These are phyloP conservation scores for Platorchestia sp. DNA, from an alignment of 1,140 invertebrate species.

Conservation along the genomic window DNA sequence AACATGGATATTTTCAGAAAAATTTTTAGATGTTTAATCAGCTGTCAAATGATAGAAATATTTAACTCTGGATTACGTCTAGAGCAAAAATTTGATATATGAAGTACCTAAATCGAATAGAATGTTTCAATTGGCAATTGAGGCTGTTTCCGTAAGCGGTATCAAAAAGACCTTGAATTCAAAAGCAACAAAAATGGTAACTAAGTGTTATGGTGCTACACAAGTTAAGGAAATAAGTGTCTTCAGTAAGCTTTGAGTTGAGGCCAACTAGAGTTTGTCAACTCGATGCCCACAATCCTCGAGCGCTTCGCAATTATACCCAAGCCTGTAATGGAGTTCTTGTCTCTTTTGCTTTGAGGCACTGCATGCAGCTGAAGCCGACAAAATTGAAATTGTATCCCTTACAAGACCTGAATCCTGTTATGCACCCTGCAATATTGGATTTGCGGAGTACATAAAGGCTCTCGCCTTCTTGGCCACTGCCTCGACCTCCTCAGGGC, in stretches of 20 bases:
- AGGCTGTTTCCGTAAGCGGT: no score
- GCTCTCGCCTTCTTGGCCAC: neutral
- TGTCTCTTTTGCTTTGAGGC: conserved; percentile 20
- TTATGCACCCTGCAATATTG: conserved; percentile 41
- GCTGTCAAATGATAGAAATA: no score
- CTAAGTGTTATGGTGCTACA: neutral
- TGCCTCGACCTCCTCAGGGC: neutral
- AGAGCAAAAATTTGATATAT: no score
- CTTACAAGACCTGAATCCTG: conserved; percentile 4
- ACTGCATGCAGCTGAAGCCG: neutral
- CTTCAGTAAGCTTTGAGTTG: neutral
- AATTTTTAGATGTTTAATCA: no score
- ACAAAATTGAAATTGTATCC: conserved; percentile 48
- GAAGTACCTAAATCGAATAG: no score
- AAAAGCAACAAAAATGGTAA: no score
- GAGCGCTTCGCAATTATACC: neutral
- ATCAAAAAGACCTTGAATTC: no score
- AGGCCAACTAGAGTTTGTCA: neutral
- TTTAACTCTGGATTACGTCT: no score
- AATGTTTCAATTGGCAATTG: no score
- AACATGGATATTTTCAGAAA: no score
- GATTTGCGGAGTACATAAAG: neutral
- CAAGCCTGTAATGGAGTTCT: neutral
- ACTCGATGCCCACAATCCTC: neutral
- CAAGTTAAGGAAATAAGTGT: neutral